Base-by-base conservation (phyloP, 2,797 vertebrate genomes). In the Manis javanica region DNA sequence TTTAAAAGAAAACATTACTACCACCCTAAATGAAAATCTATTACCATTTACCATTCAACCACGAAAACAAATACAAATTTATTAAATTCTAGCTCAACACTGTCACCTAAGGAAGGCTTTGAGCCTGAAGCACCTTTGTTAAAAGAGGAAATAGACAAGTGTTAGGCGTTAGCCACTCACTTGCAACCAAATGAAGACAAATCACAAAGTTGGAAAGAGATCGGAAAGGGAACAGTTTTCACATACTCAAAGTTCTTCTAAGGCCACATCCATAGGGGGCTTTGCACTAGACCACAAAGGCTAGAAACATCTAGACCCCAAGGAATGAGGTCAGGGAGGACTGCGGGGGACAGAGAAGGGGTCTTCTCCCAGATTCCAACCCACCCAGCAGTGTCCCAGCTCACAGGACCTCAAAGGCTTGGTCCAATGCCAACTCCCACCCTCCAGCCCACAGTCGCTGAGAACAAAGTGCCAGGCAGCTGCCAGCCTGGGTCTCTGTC, bases 381-480 rank as follows among this genome's bases (percentile, higher is more conserved):
- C 46, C 77, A 57, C 66, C 66, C 23, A 16, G 23, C 46, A 31
- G 49, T 18, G 59, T 8, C 77, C 79, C 53, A 49, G 29, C 23
- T 69, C 78, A 9, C 85, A 51, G 51, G 57, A 49, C 34, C 75
- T 74, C 81, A n/a, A n/a, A 78, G 85, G 37, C 26, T 37, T 14
- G 6, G 66, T 87, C 39, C 26, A 66, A 39, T 14, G 42, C 57
- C 53, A n/a, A 24, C 34, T 24, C 53, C 46, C 81, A 34, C 46
- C 72, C 79, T n/a, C 24, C 15, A 83, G 37, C 39, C 53, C 74
- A 51, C 14, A 66, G 51, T 63, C 68, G 71, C 92, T 13, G 26
- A 78, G 49, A 96, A 96, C 81, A 90, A 95, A 96, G 77, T 88
- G 53, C 77, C 75, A 94, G 90, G 84, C 91, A 94, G 79, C 95